Conservation (phyloP, 2,797 vertebrate genomes). For the Cynopterus sphinx region DNA sequence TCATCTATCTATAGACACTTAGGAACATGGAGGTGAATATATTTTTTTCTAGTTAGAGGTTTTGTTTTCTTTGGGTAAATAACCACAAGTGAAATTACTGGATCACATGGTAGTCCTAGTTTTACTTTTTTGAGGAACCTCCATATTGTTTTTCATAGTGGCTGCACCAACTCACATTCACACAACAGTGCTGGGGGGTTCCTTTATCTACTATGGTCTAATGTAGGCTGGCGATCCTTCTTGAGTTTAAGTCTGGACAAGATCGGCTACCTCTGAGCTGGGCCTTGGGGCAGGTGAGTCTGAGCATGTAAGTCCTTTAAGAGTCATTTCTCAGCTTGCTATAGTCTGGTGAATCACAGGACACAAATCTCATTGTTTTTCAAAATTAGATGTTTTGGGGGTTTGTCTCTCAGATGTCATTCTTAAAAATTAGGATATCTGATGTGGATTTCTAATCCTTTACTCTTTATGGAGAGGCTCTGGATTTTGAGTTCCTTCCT, state of each 20-base stretch:
- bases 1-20: neutral
- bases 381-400: neutral
- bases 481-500: neutral
- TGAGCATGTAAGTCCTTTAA: neutral
- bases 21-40: neutral
- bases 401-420: neutral
- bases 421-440: neutral
- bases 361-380: neutral
- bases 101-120: neutral
- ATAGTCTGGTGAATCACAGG: neutral
- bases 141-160: neutral
- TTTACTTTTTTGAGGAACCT: neutral
- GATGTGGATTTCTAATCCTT: neutral
- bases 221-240: too few species aligned
- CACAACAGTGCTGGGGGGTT: neutral
- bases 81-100: neutral
- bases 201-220: too few species aligned
- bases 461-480: neutral
- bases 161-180: neutral
- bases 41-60: neutral
- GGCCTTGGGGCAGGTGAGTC: neutral
- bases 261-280: neutral
- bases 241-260: neutral
- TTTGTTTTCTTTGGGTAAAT: neutral
- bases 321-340: neutral